Percentiles rank a stretch among this genome's conserved stretches.
phyloP scores from a whole-genome alignment of 2,113 vertebrate genomes.

The Solenodon paradoxus region DNA sequence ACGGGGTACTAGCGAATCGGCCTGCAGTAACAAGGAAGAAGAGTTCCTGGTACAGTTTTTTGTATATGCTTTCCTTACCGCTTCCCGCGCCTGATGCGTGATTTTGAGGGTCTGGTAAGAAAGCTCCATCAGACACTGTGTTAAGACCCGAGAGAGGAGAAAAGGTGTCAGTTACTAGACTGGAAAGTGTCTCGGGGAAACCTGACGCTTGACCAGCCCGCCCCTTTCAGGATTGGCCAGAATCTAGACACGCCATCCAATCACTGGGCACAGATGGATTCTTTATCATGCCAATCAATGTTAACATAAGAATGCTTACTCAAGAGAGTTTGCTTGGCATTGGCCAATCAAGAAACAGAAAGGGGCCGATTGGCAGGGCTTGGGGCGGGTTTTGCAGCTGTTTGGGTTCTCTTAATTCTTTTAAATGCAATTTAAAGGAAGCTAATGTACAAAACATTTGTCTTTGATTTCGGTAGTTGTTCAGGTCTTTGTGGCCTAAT shows the following conservation, averaged over 20 bases:
- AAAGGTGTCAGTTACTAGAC: neutral
- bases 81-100: slow-evolving; percentile 71
- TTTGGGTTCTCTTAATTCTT: neutral
- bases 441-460: neutral
- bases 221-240: slow-evolving; percentile 65
- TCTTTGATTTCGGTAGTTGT: neutral
- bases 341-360: slow-evolving; percentile 6
- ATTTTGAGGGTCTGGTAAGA: slow-evolving; percentile 75
- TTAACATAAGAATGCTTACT: neutral
- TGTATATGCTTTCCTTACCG: slow-evolving; percentile 62
- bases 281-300: slow-evolving; percentile 40
- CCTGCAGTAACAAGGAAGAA: neutral
- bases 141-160: neutral
- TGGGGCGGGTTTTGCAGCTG: neutral
- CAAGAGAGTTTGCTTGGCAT: neutral
- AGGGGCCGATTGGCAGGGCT: neutral
- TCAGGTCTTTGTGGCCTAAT: neutral
- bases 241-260: slow-evolving; percentile 6
- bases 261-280: neutral
- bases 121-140: slow-evolving; percentile 65
- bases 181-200: neutral
- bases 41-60: neutral
- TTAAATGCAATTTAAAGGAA: neutral
- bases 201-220: slow-evolving; percentile 48
- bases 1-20: neutral